A percentile compares a stretch with the other conserved stretches of the same genome.
Conservation (phyloP, 2,888 invertebrate species). For the Conomelus anceps region DNA sequence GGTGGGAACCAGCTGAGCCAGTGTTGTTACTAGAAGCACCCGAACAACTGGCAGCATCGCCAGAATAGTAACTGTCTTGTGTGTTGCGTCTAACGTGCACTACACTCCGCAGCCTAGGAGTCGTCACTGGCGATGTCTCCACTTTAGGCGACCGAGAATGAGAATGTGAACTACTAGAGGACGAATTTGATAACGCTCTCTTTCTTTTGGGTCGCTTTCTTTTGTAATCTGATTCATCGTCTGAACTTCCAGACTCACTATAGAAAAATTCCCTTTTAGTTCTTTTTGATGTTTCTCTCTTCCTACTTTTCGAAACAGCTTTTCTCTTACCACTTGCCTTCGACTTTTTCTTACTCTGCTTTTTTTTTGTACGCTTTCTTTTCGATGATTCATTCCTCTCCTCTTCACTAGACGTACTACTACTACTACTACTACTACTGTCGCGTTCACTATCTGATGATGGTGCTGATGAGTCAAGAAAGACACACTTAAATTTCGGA, state of each 20-base stretch:
- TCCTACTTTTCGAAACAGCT: neutral
- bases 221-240: neutral
- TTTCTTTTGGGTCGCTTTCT: neutral
- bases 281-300: neutral
- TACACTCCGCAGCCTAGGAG: neutral
- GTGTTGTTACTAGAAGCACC: neutral
- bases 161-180: neutral
- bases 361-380: neutral
- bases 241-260: neutral
- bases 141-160: neutral
- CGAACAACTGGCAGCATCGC: neutral
- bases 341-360: neutral
- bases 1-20: neutral
- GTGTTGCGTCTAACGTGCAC: neutral
- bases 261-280: neutral
- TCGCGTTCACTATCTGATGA: neutral
- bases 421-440: neutral
- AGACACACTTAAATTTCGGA: neutral
- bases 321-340: neutral
- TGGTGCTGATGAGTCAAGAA: neutral
- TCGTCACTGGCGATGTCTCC: neutral
- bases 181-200: neutral
- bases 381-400: neutral
- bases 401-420: neutral
- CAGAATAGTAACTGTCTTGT: neutral